phyloP scores from a whole-genome alignment of 2,113 vertebrate species.

The Cavia porcellus region DNA sequence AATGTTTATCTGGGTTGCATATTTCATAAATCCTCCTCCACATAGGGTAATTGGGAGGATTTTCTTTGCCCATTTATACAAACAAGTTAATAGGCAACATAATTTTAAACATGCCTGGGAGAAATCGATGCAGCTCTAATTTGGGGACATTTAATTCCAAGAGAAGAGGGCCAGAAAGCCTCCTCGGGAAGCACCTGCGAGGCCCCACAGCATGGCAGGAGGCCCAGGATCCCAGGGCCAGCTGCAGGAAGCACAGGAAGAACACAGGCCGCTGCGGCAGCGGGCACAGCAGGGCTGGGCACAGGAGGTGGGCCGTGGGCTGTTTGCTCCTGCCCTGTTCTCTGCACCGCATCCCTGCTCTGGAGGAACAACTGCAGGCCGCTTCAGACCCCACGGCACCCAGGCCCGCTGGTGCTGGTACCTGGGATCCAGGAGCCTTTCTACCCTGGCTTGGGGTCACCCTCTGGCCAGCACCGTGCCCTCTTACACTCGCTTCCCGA shows the following conservation, averaged over 20 bases:
- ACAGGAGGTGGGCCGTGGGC: accelerated
- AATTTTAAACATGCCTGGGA: constrained; percentile 71
- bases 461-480: accelerated
- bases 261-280: accelerated
- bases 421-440: neutral
- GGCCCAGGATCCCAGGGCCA: too few species aligned
- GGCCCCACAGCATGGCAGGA: accelerated
- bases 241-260: neutral
- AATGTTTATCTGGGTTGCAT: constrained; percentile 47
- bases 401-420: too few species aligned
- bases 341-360: neutral
- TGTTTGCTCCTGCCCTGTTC: accelerated
- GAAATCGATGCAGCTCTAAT: constrained; percentile 61
- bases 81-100: constrained; percentile 63
- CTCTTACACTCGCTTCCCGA: neutral
- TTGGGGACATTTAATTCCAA: neutral
- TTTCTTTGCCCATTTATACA: constrained; percentile 51
- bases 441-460: accelerated
- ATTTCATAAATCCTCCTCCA: constrained; percentile 69
- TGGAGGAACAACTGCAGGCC: too few species aligned
- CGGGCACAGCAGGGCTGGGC: accelerated
- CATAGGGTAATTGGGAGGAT: neutral
- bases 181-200: accelerated
- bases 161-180: neutral
- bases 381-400: neutral